Percentiles rank a stretch among this genome's conserved stretches.
Evolutionary conservation across 2,113 vertebrate genomes (phyloP).

Genomic region (Garra rufa): DNA sequence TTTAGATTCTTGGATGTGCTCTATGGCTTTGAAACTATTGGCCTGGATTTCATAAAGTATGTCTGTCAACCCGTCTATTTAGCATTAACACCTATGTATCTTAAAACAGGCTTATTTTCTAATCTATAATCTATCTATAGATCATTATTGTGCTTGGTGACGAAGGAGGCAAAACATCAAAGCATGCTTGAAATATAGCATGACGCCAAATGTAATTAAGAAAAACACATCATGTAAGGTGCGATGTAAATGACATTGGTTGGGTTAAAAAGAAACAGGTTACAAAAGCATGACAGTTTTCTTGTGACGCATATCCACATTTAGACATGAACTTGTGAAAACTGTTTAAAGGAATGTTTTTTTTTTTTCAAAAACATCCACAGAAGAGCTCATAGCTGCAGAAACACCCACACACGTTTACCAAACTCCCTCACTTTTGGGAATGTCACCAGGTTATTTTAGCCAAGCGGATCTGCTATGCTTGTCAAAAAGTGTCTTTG

Average conservation of each 20-base stretch:
- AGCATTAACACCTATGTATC: neutral
- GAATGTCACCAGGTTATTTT: conserved; percentile 21
- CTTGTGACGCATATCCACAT: neutral
- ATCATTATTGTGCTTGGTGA: neutral
- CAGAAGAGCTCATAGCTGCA: neutral
- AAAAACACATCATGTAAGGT: neutral
- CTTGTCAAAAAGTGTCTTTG: conserved; percentile 25
- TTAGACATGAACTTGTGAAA: neutral
- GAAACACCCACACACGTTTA: neutral
- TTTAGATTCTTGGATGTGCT: neutral
- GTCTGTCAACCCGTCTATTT: neutral
- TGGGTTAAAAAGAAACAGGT: neutral
- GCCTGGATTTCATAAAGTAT: neutral
- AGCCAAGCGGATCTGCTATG: conserved; percentile 9
- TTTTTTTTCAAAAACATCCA: neutral
- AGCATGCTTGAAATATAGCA: neutral
- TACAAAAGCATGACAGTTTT: neutral
- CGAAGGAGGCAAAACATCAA: neutral
- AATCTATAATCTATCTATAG: too few species aligned
- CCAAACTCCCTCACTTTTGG: neutral
- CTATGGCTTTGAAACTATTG: neutral
- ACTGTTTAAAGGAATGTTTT: neutral
- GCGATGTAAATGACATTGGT: neutral
- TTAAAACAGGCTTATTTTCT: too few species aligned
- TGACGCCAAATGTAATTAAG: too few species aligned